Base-by-base conservation (phyloP, 2,888 invertebrate genomes). In the Spialia ferax region DNA sequence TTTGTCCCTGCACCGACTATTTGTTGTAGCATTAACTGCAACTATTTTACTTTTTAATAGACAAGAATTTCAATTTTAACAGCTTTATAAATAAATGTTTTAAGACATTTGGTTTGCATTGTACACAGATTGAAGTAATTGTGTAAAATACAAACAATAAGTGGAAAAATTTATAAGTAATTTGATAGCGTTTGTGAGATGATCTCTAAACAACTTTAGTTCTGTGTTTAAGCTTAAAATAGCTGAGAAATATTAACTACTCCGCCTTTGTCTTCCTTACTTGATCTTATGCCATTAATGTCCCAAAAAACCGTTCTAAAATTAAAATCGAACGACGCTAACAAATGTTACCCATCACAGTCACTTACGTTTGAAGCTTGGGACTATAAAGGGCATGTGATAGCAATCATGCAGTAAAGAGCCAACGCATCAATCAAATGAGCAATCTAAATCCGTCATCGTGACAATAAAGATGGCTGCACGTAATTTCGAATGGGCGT, bases 361-460 rank as follows among this genome's bases (percentile, higher is more conserved):
- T 48, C 67, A 62, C 61, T 67, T 67, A 67, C 67, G 67, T 67
- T 60, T 62, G 60, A 63, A 56, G 42, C 64, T 35, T 64, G 56
- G 48, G 69, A 65, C 67, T 62, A 60, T 69, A 59, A 64, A 68
- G 62, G 62, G 71, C 77, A 74, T 72, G 74, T 75, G 76, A 71
- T 72, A 72, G 71, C 73, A 63, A 73, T 76, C 75, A 73, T 71
- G 73, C 73, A 74, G 72, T 67, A 61, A 67, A 67, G 67, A 76
- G 75, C 69, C 74, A 74, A 73, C 69, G 72, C 78, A 80, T 84
- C 82, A 81, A 84, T 85, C 86, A 83, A 77, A 77, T 70, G 71
- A 71, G 74, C 78, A 80, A 84, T 84, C 82, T 85, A 84, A 86
- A 85, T 85, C 81, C 81, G 87, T 88, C 88, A 86, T 82, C 87